Conservation (phyloP, 2,113 vertebrate species). For the Phocoena sinus region DNA sequence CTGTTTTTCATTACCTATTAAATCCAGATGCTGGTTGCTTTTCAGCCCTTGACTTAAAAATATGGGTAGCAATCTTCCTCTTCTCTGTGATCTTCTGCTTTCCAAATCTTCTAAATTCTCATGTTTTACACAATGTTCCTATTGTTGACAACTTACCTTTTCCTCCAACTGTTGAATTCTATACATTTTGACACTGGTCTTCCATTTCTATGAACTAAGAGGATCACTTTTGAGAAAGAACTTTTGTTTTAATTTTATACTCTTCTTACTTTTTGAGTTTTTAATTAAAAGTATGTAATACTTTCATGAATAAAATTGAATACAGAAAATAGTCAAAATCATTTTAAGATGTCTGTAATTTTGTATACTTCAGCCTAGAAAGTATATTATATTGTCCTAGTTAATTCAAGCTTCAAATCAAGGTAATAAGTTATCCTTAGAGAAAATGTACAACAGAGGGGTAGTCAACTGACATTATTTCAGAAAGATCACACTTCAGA, state of each 20-base stretch:
- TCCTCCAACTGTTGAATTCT: neutral
- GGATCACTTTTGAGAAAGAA: neutral
- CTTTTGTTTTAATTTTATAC: neutral
- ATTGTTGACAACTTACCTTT: neutral
- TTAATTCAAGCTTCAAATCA: neutral
- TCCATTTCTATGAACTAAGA: neutral
- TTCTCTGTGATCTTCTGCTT: neutral
- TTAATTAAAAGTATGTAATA: neutral
- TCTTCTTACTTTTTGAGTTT: neutral
- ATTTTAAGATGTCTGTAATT: neutral
- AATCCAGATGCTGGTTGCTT: neutral
- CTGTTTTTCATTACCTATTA: neutral
- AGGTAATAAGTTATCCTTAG: neutral
- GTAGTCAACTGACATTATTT: neutral
- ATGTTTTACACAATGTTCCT: neutral
- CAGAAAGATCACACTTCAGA: neutral
- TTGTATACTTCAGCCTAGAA: neutral
- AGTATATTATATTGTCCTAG: neutral
- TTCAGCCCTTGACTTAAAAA: neutral
- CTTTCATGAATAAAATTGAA: neutral
- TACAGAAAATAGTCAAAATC: neutral
- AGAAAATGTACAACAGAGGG: neutral
- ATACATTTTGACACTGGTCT: neutral
- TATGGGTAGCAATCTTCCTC: neutral
- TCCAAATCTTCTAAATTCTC: neutral